These are phyloP conservation scores for Cromileptes altivelis DNA, from an alignment of 2,113 vertebrate species.

Conservation along the genomic window DNA sequence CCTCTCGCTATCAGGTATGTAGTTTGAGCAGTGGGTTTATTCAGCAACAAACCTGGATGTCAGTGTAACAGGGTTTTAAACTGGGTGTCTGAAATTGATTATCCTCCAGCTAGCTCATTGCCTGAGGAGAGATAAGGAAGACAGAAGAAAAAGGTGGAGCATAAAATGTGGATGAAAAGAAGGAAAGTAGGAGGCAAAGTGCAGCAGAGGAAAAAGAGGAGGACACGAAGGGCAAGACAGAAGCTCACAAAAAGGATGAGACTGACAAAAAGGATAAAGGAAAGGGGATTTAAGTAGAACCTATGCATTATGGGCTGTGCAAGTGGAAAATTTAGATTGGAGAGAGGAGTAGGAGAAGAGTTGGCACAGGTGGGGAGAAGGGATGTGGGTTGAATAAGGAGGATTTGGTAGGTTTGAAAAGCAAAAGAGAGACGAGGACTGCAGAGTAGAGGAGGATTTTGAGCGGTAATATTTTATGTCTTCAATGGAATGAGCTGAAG, in stretches of 20 bases:
- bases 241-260: neutral
- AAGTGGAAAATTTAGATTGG: constrained; percentile 14
- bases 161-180: neutral
- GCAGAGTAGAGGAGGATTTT: constrained; percentile 13
- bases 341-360: neutral
- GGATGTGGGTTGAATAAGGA: constrained; percentile 11
- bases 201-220: constrained; percentile 7
- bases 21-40: no score
- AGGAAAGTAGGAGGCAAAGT: neutral
- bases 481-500: constrained; percentile 11
- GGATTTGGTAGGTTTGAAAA: neutral
- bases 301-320: neutral
- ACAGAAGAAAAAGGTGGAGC: neutral
- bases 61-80: neutral
- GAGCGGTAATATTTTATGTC: neutral
- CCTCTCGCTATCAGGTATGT: no score
- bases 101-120: neutral
- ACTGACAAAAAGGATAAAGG: neutral
- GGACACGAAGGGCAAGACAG: neutral
- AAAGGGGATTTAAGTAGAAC: neutral
- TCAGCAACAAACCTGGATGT: neutral
- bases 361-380: neutral
- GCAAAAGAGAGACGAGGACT: neutral
- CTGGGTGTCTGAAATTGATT: neutral
- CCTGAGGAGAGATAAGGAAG: no score